Evolutionary conservation across 2,797 vertebrate genomes (phyloP).

Genomic region (Austrolebias charrua): DNA sequence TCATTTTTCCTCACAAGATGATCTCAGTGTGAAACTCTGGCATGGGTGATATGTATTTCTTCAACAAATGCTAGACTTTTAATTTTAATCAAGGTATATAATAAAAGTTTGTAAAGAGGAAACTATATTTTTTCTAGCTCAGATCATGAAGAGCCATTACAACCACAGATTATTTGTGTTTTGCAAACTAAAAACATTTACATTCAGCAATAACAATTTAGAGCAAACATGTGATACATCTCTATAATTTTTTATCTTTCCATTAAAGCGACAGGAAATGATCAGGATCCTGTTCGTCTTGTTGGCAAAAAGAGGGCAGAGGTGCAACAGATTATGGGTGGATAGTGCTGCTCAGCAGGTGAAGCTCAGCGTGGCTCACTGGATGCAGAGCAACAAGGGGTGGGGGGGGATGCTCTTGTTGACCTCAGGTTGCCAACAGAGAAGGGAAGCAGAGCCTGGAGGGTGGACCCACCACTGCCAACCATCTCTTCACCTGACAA

Average conservation of each 20-base stretch:
- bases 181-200: too few relatives aligned
- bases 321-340: slow-evolving; percentile 39
- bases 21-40: too few relatives aligned
- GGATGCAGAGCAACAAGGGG: not conserved
- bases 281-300: slow-evolving; percentile 2
- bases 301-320: not conserved
- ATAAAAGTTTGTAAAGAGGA: too few relatives aligned
- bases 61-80: too few relatives aligned
- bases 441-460: slow-evolving; percentile 22
- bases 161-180: too few relatives aligned
- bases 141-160: too few relatives aligned
- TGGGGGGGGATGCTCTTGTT: slow-evolving; percentile 22
- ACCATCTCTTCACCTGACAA: slow-evolving; percentile 2
- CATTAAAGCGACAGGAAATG: not conserved
- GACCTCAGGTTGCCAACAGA: slow-evolving; percentile 40
- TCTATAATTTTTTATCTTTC: not conserved
- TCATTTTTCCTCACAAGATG: too few relatives aligned
- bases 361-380: slow-evolving; percentile 20
- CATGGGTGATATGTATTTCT: too few relatives aligned
- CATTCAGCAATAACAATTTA: not conserved
- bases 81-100: too few relatives aligned
- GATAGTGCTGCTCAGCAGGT: slow-evolving; percentile 29
- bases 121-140: too few relatives aligned
- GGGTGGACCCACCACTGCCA: slow-evolving; percentile 1
- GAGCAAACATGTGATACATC: not conserved